phyloP scores from a whole-genome alignment of 2,888 invertebrate genomes.

The Deilephila porcellus region DNA sequence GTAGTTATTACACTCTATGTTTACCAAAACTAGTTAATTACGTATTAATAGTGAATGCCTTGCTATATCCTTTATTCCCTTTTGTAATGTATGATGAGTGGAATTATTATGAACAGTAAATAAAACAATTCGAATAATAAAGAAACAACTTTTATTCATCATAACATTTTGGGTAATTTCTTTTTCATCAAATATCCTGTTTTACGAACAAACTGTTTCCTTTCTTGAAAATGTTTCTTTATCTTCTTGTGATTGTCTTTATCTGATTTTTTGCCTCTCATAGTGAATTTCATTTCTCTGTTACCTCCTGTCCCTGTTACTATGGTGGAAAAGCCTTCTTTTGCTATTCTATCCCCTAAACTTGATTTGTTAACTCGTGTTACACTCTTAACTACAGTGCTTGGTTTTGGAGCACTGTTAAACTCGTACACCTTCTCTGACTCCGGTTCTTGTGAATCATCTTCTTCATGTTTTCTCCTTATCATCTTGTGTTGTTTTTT shows the following conservation, averaged over 20 bases:
- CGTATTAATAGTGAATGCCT: too few relatives aligned
- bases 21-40: too few relatives aligned
- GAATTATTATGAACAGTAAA: neutral
- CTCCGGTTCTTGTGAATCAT: constrained; percentile 50
- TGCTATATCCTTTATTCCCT: too few relatives aligned
- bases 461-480: constrained; percentile 69
- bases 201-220: constrained; percentile 85
- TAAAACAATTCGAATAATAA: neutral
- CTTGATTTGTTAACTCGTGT: constrained; percentile 85
- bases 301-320: constrained; percentile 87
- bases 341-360: constrained; percentile 89
- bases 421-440: constrained; percentile 60
- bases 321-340: constrained; percentile 81
- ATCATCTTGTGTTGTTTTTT: constrained; percentile 90
- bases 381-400: constrained; percentile 77
- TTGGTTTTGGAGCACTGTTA: constrained; percentile 80
- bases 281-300: constrained; percentile 91
- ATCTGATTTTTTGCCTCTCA: constrained; percentile 83
- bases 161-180: constrained; percentile 59
- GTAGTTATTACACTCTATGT: too few relatives aligned
- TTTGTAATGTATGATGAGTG: too few relatives aligned
- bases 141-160: constrained; percentile 36
- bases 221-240: constrained; percentile 88
- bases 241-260: constrained; percentile 84
- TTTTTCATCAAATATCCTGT: constrained; percentile 74